Conservation (phyloP, 2,113 vertebrate genomes). For the Nansenia antarctica region DNA sequence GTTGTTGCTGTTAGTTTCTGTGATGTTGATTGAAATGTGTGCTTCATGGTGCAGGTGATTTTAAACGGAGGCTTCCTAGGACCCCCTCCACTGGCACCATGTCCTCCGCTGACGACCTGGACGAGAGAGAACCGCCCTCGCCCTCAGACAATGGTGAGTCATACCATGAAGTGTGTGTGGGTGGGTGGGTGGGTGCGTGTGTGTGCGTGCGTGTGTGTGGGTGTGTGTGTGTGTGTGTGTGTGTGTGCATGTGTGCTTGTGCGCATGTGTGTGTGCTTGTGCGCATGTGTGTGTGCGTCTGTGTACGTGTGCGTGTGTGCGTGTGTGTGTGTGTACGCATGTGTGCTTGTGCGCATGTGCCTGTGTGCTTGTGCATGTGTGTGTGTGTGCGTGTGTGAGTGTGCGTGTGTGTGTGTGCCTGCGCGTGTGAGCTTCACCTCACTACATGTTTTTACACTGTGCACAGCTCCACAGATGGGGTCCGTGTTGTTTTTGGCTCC, state of each 20-base stretch:
- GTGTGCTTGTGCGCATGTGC: neutral
- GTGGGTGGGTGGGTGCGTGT: neutral
- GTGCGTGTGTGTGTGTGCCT: neutral
- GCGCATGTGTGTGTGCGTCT: neutral
- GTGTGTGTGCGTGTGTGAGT: neutral
- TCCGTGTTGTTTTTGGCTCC: slow-evolving; percentile 50
- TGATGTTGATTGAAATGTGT: neutral
- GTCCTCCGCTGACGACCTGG: slow-evolving; percentile 98
- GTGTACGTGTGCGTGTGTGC: neutral
- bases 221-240: neutral
- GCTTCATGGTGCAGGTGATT: slow-evolving; percentile 79
- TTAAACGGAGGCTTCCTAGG: slow-evolving; percentile 90
- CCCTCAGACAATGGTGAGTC: slow-evolving; percentile 88
- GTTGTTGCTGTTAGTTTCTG: neutral
- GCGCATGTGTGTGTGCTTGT: neutral
- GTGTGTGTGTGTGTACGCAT: neutral
- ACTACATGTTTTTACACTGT: slow-evolving; percentile 38
- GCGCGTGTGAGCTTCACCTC: neutral
- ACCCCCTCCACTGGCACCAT: slow-evolving; percentile 97
- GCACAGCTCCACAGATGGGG: slow-evolving; percentile 23
- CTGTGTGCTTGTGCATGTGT: neutral
- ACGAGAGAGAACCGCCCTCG: slow-evolving; percentile 91
- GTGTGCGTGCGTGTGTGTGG: neutral
- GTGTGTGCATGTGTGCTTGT: neutral
- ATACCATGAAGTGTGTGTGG: neutral